phyloP scores from a whole-genome alignment of 2,888 invertebrate genomes.

The Epinotia nisella region DNA sequence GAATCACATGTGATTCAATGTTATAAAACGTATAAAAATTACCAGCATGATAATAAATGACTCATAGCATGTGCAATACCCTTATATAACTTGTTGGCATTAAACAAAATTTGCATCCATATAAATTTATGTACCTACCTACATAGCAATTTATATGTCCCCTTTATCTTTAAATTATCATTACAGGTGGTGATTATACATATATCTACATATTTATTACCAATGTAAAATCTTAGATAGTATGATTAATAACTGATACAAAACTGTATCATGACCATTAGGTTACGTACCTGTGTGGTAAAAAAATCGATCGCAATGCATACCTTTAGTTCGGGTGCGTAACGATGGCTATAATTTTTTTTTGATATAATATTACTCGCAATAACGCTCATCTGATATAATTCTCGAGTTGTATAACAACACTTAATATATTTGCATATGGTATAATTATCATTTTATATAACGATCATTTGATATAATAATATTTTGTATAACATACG shows the following conservation, averaged over 20 bases:
- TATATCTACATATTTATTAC: not conserved
- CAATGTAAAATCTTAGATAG: not conserved
- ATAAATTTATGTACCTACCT: no score
- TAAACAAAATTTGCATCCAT: conserved; percentile 11
- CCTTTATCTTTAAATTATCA: not conserved
- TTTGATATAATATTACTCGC: no score
- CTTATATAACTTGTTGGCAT: conserved; percentile 49
- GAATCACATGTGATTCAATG: conserved; percentile 52
- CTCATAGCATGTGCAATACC: conserved; percentile 57
- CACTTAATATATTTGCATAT: no score
- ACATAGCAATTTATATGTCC: not conserved
- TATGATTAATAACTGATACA: not conserved
- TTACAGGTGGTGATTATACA: not conserved
- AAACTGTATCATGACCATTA: not conserved
- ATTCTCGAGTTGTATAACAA: no score
- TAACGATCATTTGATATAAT: no score
- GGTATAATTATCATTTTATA: no score
- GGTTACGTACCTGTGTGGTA: not conserved
- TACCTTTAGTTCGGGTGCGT: not conserved
- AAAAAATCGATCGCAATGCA: not conserved
- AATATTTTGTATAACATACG: no score
- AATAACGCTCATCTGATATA: no score
- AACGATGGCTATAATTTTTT: no score
- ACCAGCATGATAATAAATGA: conserved; percentile 53
- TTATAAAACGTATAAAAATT: conserved; percentile 23